These are phyloP conservation scores for Camponotus floridanus DNA, from an alignment of 1,140 invertebrate species.

Conservation along the genomic window DNA sequence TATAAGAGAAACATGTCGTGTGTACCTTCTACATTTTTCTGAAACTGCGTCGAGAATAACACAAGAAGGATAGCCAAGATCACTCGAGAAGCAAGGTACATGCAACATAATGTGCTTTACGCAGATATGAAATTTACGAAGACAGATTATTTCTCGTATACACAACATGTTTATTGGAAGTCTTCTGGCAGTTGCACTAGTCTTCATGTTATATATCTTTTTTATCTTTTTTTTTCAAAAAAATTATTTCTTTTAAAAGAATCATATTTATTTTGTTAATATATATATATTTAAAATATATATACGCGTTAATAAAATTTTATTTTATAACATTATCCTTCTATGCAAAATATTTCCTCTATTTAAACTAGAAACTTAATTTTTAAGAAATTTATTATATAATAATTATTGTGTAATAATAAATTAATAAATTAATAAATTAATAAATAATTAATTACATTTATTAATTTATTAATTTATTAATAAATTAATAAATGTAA, in stretches of 20 bases:
- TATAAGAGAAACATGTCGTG: background rate
- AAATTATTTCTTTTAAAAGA: background rate
- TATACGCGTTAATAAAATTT: too few species aligned
- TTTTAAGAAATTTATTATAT: too few species aligned
- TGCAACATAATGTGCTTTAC: background rate
- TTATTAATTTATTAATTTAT: too few species aligned
- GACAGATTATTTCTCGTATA: constrained; percentile 14
- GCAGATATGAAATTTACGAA: constrained; percentile 28
- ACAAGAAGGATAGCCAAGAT: constrained; percentile 5
- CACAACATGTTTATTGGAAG: background rate
- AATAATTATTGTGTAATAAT: too few species aligned
- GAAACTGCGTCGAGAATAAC: background rate
- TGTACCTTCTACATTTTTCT: background rate
- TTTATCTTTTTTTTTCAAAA: background rate
- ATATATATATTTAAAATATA: too few species aligned
- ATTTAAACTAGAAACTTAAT: too few species aligned
- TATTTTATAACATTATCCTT: too few species aligned
- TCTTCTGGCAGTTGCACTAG: constrained; percentile 22
- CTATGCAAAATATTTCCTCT: too few species aligned
- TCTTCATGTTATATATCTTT: background rate
- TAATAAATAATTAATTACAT: too few species aligned
- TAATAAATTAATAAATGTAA: too few species aligned
- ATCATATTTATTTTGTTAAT: constrained; percentile 10
- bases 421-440: too few species aligned
- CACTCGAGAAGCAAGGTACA: background rate